Conservation (phyloP, 2,888 invertebrate species). For the Caenorhabditis sulstoni region DNA sequence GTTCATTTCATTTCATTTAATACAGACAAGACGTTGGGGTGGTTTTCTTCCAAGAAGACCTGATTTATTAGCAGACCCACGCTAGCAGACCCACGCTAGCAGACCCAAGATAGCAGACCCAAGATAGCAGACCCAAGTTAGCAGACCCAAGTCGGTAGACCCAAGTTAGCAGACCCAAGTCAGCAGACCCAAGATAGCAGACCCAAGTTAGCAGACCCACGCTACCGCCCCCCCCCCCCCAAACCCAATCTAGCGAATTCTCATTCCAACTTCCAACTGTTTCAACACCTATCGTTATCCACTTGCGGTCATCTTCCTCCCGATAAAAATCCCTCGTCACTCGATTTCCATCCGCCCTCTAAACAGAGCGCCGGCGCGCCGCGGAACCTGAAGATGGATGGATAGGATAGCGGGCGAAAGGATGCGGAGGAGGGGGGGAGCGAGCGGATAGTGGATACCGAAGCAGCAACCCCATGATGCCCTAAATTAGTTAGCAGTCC, state of each 20-base stretch:
- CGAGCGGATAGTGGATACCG: conserved; percentile 12
- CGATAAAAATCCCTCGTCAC: conserved; percentile 1
- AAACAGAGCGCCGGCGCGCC: neutral
- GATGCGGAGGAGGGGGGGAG: no score
- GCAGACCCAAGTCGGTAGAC: no score
- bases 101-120: no score
- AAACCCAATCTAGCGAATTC: no score
- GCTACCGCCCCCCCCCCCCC: neutral
- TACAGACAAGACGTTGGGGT: no score
- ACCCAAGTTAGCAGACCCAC: neutral
- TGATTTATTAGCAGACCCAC: no score
- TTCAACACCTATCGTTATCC: neutral
- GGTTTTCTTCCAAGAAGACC: no score
- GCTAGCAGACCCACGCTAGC: no score
- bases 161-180: neutral
- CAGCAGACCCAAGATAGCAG: neutral
- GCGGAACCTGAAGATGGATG: conserved; percentile 36
- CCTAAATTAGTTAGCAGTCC: conserved; percentile 51
- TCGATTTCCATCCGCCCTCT: neutral
- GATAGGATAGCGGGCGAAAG: neutral
- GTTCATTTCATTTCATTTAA: neutral
- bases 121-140: no score
- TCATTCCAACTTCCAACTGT: neutral
- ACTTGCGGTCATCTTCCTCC: conserved; percentile 13
- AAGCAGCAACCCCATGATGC: conserved; percentile 20